Percentiles rank a stretch among this genome's conserved stretches.
These are phyloP conservation scores for Talpa occidentalis DNA, from an alignment of 2,113 vertebrate genomes.

Conservation along the genomic window DNA sequence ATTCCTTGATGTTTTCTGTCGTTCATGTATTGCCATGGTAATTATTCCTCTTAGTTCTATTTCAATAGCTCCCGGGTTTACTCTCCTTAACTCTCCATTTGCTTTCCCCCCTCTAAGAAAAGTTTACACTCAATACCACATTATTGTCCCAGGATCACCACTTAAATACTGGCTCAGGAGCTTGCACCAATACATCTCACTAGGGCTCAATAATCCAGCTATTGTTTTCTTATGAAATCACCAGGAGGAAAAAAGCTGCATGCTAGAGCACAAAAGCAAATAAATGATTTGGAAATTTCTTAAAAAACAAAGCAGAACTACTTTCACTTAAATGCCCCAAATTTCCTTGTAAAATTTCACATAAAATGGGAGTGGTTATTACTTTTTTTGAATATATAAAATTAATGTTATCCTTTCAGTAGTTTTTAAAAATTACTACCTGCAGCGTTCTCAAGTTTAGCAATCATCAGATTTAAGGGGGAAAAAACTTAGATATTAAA, in stretches of 20 bases:
- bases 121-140: neutral
- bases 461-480: neutral
- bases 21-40: constrained; percentile 5
- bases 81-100: constrained; percentile 27
- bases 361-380: neutral
- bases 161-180: neutral
- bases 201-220: neutral
- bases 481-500: constrained; percentile 23
- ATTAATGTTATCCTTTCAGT: neutral
- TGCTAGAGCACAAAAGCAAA: neutral
- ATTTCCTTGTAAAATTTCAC: constrained; percentile 20
- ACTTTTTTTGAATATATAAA: neutral
- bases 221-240: neutral
- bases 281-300: neutral
- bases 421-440: constrained; percentile 3
- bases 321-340: neutral
- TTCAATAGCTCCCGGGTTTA: neutral
- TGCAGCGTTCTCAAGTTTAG: constrained; percentile 34
- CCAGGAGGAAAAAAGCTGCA: neutral
- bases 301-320: constrained; percentile 15
- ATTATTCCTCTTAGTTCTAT: neutral
- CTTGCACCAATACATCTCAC: neutral
- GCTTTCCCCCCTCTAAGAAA: neutral
- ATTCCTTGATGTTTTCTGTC: neutral
- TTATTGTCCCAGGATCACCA: neutral